Evolutionary conservation across 2,888 invertebrate species (phyloP), one percentile per base, ranked within the genome.

Genomic region (Lasioglossum figueresi): DNA sequence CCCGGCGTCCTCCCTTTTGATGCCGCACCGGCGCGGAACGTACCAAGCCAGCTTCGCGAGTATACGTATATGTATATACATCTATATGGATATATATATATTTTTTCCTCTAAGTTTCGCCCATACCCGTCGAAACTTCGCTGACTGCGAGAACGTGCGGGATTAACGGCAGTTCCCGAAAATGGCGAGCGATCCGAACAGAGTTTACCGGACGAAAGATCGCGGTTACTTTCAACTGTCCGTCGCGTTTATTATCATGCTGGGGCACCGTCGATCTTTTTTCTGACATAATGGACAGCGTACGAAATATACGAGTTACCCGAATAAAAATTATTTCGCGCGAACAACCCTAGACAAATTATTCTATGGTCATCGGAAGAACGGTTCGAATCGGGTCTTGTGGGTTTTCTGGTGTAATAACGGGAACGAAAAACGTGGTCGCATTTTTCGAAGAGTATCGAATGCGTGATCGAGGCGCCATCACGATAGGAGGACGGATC

Each of bases 1-100:
- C 70, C 84, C 68, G 37, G 37, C 68, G 76, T 80, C 52, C 48
- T 48, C 76, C 83, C 76, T 89, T 88, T 82, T 79, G 80, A 84
- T 83, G 77, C 82, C 75, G 68, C 66, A 59, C 34, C 37, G 75
- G 66, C 19, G 59, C 59, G 27, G 59, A 59, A 27, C 66, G 40
- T 37, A 23, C 37, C 40, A 12, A 27, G 19, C 84, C 66, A 59
- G 71, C 78, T 16, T 76, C 83, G 83, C 76, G 79, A 83, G 10
- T 52, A 52, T 52, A 52, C 23, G 23, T 2, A 2, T 52, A 52
- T n/a, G 0, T 23, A 23, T 48, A 6, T 19, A 5, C 2, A 19
- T 19, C 0, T 16, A 4, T 45, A 45, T 16, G 12, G n/a, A n/a
- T 59, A 27, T 27, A 6, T 23, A 23, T 52, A 52, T 23, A 48